These are phyloP conservation scores for Syndactyla subalaris DNA, from an alignment of 2,797 vertebrate genomes.

Conservation along the genomic window DNA sequence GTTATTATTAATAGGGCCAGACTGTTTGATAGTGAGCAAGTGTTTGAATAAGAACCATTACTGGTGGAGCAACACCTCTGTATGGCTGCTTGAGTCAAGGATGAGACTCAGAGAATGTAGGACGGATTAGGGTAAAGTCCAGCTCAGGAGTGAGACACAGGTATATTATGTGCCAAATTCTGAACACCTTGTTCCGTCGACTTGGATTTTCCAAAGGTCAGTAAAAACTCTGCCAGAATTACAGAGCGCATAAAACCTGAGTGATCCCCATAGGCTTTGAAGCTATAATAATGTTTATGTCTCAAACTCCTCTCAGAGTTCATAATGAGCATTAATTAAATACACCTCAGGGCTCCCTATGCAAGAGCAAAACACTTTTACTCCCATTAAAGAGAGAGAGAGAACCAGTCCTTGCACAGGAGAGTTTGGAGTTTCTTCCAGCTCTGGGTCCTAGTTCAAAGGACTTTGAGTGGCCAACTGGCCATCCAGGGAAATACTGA, in stretches of 20 bases:
- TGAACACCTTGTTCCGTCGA: background rate
- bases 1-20: constrained; percentile 45
- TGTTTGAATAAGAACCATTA: background rate
- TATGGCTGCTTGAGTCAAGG: background rate
- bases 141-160: background rate
- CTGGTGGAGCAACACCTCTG: background rate
- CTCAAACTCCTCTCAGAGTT: constrained; percentile 31
- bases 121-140: background rate
- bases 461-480: background rate
- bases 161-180: background rate
- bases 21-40: background rate
- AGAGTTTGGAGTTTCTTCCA: background rate
- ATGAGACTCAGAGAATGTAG: background rate
- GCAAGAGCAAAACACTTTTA: background rate
- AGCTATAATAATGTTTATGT: constrained; percentile 55
- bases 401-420: background rate
- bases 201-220: background rate
- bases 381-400: background rate
- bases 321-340: constrained; percentile 59
- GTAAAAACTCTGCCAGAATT: background rate
- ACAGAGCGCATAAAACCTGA: constrained; percentile 11
- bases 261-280: constrained; percentile 33
- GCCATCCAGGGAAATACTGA: background rate
- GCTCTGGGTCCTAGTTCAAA: background rate
- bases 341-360: constrained; percentile 23